These are phyloP conservation scores for Drosophila neocordata DNA, from an alignment of 1,140 invertebrate genomes.

Conservation along the genomic window DNA sequence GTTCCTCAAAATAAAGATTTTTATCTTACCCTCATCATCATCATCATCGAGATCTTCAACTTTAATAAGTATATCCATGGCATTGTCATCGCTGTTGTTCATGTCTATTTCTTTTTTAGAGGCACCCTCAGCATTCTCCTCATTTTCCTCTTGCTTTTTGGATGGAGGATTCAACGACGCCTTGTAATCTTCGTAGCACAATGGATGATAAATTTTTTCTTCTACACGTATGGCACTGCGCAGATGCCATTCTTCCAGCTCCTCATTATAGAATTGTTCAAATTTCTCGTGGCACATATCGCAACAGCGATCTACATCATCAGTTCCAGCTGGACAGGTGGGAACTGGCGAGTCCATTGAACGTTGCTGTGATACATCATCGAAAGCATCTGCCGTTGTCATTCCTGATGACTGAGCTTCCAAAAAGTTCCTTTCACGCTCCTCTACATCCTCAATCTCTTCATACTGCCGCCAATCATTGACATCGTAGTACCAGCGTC, in stretches of 20 bases:
- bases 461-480: slow-evolving; percentile 97
- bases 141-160: not conserved
- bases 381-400: slow-evolving; percentile 83
- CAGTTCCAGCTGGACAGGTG: slow-evolving; percentile 82
- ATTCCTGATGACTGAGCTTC: slow-evolving; percentile 87
- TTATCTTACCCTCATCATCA: slow-evolving; percentile 35
- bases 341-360: slow-evolving; percentile 70
- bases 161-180: slow-evolving; percentile 64
- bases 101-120: slow-evolving; percentile 54
- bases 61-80: slow-evolving; percentile 74
- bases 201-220: slow-evolving; percentile 93
- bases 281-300: slow-evolving; percentile 95
- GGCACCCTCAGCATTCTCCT: not conserved
- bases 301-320: slow-evolving; percentile 87
- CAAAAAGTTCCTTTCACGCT: slow-evolving; percentile 95
- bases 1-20: not conserved
- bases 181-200: slow-evolving; percentile 95
- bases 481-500: slow-evolving; percentile 95
- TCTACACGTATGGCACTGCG: slow-evolving; percentile 91
- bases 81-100: slow-evolving; percentile 72
- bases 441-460: slow-evolving; percentile 96
- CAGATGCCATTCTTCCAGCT: slow-evolving; percentile 97
- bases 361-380: slow-evolving; percentile 75
- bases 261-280: slow-evolving; percentile 97
- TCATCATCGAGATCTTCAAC: slow-evolving; percentile 60